Base-by-base conservation (phyloP, 2,888 invertebrate genomes). In the Mechanitis messenoides region DNA sequence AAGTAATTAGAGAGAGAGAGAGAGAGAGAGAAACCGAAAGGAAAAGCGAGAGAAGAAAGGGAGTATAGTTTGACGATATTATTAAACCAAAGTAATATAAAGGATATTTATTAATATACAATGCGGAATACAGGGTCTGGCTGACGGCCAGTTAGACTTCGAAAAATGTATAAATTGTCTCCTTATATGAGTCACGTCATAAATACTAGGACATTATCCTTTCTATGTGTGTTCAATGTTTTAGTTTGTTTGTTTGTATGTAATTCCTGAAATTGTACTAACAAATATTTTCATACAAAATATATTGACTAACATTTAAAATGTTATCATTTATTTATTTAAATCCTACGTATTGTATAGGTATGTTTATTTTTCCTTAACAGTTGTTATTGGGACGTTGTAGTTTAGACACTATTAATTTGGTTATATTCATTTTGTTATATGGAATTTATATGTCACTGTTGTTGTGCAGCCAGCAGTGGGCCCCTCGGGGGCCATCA, bases 401-500 rank as follows among this genome's bases (percentile, higher is more conserved):
- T 11, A 42, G 42, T 42, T 42, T 0, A 9, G 42, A 42, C 42
- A 42, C 9, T 42, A 42, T 3, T 42, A 42, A 42, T 42, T 42
- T 42, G 42, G 42, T 42, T 42, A 11, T 42, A 9, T 56, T 28
- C 9, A 56, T 38, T 42, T 9, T 55, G 6, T 45, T 46, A 54
- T 28, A 55, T 33, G 53, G 57, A 45, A 45, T 33, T 33, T 33
- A 11, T 33, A 20, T 54, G 31, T 28, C 4, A 53, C 31, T 46
- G 6, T 68, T 45, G 58, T 35, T 31, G 73, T 74, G 3, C 81
- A 88, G 89, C 89, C 88, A 59, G 88, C 88, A 28, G 85, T 88
- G 57, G 90, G 89, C 70, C 88, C 86, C 33, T 69, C 76, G 72
- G 89, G 88, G 66, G 87, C 87, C 42, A 84, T 87, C 81, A 79